Evolutionary conservation across 1,140 invertebrate species (phyloP), one percentile per base, ranked within the genome.

Genomic region (Ceratina calcarata): DNA sequence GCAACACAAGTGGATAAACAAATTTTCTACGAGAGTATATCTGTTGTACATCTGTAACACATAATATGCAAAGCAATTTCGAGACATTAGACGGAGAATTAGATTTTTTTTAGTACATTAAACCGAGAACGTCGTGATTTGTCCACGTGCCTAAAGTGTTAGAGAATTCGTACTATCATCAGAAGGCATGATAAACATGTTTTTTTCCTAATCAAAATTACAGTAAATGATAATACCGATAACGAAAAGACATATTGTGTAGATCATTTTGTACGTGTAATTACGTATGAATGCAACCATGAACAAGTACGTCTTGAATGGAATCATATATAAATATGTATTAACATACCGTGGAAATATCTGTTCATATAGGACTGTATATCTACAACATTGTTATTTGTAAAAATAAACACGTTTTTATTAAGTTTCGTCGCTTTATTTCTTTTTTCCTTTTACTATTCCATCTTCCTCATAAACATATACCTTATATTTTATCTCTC

Each of bases 381-480:
- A 88, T 77, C 45, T 64, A 72, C 49, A 24, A 53, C 60, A 88
- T 82, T 83, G 86, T 86, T 88, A 88, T 70, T 86, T 88, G 85
- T 86, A 85, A 85, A 83, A 86, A 18, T 88, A 87, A 88, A 88
- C 72, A 78, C 32, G 73, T 88, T 88, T 88, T 80, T 88, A 88
- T 86, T 86, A 88, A 87, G 66, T 58, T 12, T 61, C 13, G 4
- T n/a, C 13, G 27, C 57, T 60, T 24, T 49, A 55, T 57, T 49
- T 67, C 12, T 3, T 68, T 32, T 10, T 64, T 12, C 24, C 27
- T 18, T 13, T 20, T 27, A 8, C 20, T 53, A 13, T 18, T n/a
- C n/a, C 15, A 57, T 57, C n/a, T n/a, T 13, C 4, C 0, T 32
- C 24, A 8, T 16, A 8, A 16, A 22, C 16, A 6, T 18, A 57